These are phyloP conservation scores for Hipparchia semele DNA, from an alignment of 2,888 invertebrate genomes.

Conservation along the genomic window DNA sequence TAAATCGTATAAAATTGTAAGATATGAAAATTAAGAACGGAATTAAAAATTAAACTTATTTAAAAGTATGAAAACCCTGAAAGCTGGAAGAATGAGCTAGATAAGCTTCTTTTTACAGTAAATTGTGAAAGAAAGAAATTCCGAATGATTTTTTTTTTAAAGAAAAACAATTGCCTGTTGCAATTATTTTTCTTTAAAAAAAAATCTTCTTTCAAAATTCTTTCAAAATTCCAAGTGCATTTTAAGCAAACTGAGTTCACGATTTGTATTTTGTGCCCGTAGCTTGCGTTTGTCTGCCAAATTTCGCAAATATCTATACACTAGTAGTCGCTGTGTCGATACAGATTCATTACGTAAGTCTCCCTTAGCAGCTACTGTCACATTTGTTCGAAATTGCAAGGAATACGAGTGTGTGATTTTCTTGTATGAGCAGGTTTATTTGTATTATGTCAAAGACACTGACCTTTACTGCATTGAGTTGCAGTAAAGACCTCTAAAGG, in stretches of 20 bases:
- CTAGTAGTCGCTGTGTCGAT: conserved; percentile 20
- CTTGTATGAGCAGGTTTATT: neutral
- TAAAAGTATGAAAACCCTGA: no score
- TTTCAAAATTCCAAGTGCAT: neutral
- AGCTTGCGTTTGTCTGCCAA: conserved; percentile 18
- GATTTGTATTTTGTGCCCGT: conserved; percentile 10
- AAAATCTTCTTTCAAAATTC: no score
- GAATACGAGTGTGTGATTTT: neutral
- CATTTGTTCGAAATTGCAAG: conserved; percentile 31
- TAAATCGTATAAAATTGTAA: no score
- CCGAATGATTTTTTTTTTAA: neutral
- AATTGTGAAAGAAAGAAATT: neutral
- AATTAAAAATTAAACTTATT: no score
- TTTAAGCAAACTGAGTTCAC: conserved; percentile 2
- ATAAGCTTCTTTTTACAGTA: neutral
- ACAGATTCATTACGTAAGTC: conserved; percentile 32
- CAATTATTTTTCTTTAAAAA: no score
- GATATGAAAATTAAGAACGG: no score
- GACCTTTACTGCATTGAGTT: neutral
- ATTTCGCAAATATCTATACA: conserved; percentile 36
- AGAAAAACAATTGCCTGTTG: no score
- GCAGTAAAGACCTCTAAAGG: neutral
- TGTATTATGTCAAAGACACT: neutral
- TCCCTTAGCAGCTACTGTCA: conserved; percentile 28
- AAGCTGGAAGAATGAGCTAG: neutral